A percentile compares a stretch with the other conserved stretches of the same genome.
Conservation (phyloP, 2,888 invertebrate genomes). For the Ligdia adustata region DNA sequence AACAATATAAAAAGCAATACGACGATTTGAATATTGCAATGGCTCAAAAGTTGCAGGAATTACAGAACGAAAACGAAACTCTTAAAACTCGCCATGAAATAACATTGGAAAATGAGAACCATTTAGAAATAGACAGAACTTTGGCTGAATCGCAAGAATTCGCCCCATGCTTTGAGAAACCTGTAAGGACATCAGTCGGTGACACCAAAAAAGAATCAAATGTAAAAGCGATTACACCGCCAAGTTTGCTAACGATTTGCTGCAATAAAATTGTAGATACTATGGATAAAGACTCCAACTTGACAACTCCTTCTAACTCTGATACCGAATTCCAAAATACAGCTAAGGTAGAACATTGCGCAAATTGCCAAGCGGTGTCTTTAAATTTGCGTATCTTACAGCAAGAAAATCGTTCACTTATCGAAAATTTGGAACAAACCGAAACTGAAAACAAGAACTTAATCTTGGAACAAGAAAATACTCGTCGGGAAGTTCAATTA, state of each 20-base stretch:
- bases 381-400: conserved; percentile 40
- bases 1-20: conserved; percentile 56
- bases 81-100: conserved; percentile 43
- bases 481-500: conserved; percentile 57
- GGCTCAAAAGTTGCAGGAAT: conserved; percentile 52
- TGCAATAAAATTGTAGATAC: conserved; percentile 59
- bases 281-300: conserved; percentile 46
- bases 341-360: conserved; percentile 37
- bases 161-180: background rate
- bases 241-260: conserved; percentile 65
- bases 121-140: conserved; percentile 17
- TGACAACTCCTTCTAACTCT: conserved; percentile 39
- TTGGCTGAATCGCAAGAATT: conserved; percentile 13
- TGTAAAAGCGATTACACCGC: conserved; percentile 49
- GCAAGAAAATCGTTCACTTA: conserved; percentile 52
- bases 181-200: background rate
- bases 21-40: conserved; percentile 44
- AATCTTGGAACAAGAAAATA: conserved; percentile 56
- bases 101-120: conserved; percentile 23
- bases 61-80: conserved; percentile 54
- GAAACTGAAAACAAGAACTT: conserved; percentile 51
- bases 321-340: conserved; percentile 32
- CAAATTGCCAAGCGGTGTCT: conserved; percentile 42
- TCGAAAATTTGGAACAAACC: conserved; percentile 44
- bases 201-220: conserved; percentile 5